Conservation (phyloP, 30 jellyfish, hydroid and myxozoan species). For the Morbakka virulenta region DNA sequence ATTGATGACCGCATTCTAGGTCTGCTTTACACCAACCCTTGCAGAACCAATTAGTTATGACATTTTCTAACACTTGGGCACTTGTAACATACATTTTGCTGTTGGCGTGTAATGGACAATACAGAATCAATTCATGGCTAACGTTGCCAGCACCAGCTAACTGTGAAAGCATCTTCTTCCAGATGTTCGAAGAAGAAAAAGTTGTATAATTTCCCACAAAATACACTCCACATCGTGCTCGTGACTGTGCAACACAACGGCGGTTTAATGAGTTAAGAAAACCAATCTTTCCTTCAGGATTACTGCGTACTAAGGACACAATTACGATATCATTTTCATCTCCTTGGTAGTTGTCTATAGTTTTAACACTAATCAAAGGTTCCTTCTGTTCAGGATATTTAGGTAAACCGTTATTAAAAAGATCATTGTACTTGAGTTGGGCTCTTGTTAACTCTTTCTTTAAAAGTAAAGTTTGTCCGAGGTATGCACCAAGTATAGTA, state of each 20-base stretch:
- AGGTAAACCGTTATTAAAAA: background rate
- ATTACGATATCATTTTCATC: slow-evolving; percentile 74
- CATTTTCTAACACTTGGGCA: slow-evolving; percentile 26
- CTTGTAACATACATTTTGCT: background rate
- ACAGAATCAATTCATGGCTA: slow-evolving; percentile 10
- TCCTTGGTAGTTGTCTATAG: slow-evolving; percentile 78
- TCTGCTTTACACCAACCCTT: background rate
- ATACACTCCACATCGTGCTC: slow-evolving; percentile 70
- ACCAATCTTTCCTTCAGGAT: slow-evolving; percentile 29
- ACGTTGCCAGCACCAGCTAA: background rate
- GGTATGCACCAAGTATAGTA: slow-evolving; percentile 62
- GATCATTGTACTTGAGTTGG: background rate
- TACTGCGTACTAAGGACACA: slow-evolving; percentile 66
- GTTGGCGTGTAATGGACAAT: slow-evolving; percentile 33
- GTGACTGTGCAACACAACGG: slow-evolving; percentile 76
- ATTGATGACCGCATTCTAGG: slow-evolving; percentile 40
- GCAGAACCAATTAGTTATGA: slow-evolving; percentile 33
- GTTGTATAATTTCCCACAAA: slow-evolving; percentile 38
- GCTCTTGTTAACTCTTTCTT: slow-evolving; percentile 17
- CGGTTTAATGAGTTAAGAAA: slow-evolving; percentile 43
- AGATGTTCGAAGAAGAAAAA: slow-evolving; percentile 4
- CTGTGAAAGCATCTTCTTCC: slow-evolving; percentile 31
- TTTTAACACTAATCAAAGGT: slow-evolving; percentile 29
- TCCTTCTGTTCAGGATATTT: background rate
- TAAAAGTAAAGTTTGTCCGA: slow-evolving; percentile 57